Evolutionary conservation across 2,113 vertebrate genomes (phyloP).

Genomic region (Jacana jacana): DNA sequence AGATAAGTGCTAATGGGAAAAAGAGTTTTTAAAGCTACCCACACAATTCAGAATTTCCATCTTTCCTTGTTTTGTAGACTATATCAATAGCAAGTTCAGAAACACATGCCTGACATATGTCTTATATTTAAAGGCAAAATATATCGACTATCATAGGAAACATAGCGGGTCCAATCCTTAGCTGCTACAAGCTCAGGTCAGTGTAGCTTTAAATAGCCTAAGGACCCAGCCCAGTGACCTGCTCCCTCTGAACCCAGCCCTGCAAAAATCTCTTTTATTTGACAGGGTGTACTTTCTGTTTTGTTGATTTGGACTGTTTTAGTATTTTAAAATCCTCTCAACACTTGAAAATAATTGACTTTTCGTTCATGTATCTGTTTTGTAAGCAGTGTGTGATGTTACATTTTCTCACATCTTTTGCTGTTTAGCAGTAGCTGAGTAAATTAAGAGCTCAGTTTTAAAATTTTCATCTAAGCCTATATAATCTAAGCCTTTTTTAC

Average conservation of each 20-base stretch:
- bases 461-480: background rate
- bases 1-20: constrained; percentile 12
- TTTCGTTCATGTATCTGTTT: background rate
- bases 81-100: background rate
- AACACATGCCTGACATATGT: background rate
- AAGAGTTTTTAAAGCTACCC: background rate
- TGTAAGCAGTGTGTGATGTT: background rate
- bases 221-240: background rate
- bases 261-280: background rate
- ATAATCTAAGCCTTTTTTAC: background rate
- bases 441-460: background rate
- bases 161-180: background rate
- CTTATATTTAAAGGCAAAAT: constrained; percentile 28
- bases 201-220: background rate
- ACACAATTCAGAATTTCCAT: background rate
- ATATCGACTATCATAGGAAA: background rate
- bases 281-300: background rate
- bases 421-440: background rate
- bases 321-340: background rate
- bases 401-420: background rate
- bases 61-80: background rate
- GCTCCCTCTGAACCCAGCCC: background rate
- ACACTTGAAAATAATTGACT: background rate
- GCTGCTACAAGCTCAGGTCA: background rate
- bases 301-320: background rate